Conservation (phyloP, 1,140 invertebrate genomes). For the Eriocheir sinensis region DNA sequence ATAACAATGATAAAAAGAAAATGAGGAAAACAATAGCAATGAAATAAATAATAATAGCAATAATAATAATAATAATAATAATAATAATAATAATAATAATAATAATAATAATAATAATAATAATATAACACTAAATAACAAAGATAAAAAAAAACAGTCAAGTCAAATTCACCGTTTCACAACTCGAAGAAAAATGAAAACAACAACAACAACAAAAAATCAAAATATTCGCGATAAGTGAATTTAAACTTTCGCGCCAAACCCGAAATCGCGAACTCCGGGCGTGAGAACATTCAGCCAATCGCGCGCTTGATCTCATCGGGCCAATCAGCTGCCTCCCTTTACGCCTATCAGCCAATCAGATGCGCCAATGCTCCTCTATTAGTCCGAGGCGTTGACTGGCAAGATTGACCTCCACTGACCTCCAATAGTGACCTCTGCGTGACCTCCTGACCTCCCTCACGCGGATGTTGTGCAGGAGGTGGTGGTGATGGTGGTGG, state of each 20-base stretch:
- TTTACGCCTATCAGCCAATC: constrained; percentile 15
- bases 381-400: neutral
- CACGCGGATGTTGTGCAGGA: neutral
- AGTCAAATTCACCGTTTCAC: too few species aligned
- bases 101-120: constrained; percentile 32
- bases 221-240: too few species aligned
- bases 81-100: constrained; percentile 29
- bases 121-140: neutral
- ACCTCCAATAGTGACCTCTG: neutral
- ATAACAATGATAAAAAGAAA: constrained; percentile 20
- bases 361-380: neutral
- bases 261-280: too few species aligned
- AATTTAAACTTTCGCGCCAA: neutral
- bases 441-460: neutral
- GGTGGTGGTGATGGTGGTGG: constrained; percentile 15
- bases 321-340: neutral
- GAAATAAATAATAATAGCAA: neutral
- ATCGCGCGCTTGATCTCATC: neutral
- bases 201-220: neutral
- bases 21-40: neutral
- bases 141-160: too few species aligned
- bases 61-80: constrained; percentile 27
- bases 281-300: neutral
- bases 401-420: neutral
- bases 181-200: neutral